Conservation (phyloP, 2,888 invertebrate genomes). For the Nomada goodeniana region DNA sequence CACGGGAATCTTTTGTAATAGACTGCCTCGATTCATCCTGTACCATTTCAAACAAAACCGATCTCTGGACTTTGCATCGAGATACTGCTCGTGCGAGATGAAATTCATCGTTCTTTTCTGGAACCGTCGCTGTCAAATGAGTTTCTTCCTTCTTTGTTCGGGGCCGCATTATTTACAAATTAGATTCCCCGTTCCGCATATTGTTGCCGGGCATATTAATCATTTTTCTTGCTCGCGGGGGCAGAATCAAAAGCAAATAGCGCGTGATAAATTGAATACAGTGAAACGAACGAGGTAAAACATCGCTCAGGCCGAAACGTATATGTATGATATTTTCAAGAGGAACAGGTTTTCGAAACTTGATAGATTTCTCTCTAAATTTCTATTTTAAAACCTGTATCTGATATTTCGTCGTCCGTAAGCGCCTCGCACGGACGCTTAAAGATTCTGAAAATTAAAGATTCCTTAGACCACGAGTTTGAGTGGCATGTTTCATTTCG, state of each 20-base stretch:
- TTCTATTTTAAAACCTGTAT: not conserved
- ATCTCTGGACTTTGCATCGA: no score
- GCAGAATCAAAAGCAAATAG: not conserved
- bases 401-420: no score
- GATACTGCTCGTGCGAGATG: no score
- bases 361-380: constrained; percentile 13
- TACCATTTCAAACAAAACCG: no score
- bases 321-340: not conserved
- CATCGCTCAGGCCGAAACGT: not conserved
- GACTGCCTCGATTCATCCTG: not conserved
- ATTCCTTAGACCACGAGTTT: not conserved
- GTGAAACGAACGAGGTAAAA: constrained; percentile 2
- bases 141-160: not conserved
- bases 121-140: no score
- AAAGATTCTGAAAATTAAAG: not conserved
- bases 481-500: no score
- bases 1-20: not conserved
- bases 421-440: not conserved
- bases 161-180: no score
- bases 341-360: constrained; percentile 18
- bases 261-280: not conserved
- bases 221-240: not conserved
- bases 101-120: no score
- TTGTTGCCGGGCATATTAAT: not conserved
- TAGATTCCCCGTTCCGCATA: no score